Evolutionary conservation across 2,888 invertebrate genomes (phyloP).

Genomic region (Trichopria drosophilae): DNA sequence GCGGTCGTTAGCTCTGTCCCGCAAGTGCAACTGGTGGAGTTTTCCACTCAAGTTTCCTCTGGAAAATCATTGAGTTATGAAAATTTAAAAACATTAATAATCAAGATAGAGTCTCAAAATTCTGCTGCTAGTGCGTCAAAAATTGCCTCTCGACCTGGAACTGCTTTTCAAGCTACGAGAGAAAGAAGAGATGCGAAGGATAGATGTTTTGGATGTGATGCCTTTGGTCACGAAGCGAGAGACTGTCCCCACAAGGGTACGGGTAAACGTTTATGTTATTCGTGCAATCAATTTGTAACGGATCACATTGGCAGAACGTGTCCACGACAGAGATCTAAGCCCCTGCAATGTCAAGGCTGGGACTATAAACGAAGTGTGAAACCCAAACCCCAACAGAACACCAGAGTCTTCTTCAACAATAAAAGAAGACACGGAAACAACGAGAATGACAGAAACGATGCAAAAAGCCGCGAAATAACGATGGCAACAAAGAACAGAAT

Average conservation of each 20-base stretch:
- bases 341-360: neutral
- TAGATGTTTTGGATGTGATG: conserved; percentile 2
- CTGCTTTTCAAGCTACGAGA: no score
- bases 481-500: no score
- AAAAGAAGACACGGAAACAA: no score
- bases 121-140: no score
- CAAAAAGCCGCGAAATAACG: no score
- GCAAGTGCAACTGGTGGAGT: no score
- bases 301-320: conserved; percentile 7
- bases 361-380: neutral
- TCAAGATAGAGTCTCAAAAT: conserved; percentile 19
- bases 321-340: no score
- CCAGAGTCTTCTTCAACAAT: neutral
- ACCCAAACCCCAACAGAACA: neutral
- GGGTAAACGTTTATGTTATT: conserved; percentile 8
- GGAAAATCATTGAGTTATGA: conserved; percentile 17
- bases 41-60: no score
- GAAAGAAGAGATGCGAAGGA: no score
- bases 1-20: no score
- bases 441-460: no score
- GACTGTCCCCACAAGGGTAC: conserved; percentile 4
- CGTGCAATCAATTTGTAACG: conserved; percentile 3
- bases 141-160: neutral
- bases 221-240: conserved; percentile 1
- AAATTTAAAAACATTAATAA: conserved; percentile 10